Evolutionary conservation across 2,113 vertebrate species (phyloP), one percentile per base, ranked within the genome.

Genomic region (Athene cunicularia): DNA sequence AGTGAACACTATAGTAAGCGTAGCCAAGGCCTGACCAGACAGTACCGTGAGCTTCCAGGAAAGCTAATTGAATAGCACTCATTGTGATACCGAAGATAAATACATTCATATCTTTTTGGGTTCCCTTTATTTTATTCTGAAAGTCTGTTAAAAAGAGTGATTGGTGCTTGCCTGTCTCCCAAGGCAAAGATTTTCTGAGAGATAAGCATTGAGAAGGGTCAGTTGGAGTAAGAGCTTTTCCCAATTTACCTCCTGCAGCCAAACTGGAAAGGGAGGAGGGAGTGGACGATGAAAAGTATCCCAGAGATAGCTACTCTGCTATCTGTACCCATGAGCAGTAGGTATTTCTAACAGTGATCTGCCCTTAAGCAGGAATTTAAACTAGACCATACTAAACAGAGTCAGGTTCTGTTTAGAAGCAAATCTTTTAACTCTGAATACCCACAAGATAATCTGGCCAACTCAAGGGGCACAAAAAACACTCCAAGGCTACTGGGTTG

Each of bases 251-350:
- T 88, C 86, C 45, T 86, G 39, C 63, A 68, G 50, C 24, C 16
- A 66, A 56, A 80, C 30, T 22, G 50, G 50, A 86, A 95, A 35
- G 12, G 5, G 17, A 14, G 11, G 15, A 12, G 45, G 45, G 45
- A 17, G 45, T 33, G 10, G 33, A 43, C 3, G 16, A 72, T 83
- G 16, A 53, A 89, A 82, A 72, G 68, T 43, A 83, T 8, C 66
- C 16, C 66, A 37, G 17, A 37, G 17, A 45, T 45, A 45, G 14
- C 6, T 79, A 16, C 13, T 87, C 11, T n/a, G 18, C 9, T 56
- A 28, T 21, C 56, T 4, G 2, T 26, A 49, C 14, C 28, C 50
- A 30, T 1, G 8, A 2, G 1, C 0, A 1, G 10, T 19, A 32
- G 0, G 0, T 11, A 27, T 37, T 58, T 70, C 49, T 66, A 76